Conservation (phyloP, 1,140 invertebrate genomes). For the Ephestia elutella region DNA sequence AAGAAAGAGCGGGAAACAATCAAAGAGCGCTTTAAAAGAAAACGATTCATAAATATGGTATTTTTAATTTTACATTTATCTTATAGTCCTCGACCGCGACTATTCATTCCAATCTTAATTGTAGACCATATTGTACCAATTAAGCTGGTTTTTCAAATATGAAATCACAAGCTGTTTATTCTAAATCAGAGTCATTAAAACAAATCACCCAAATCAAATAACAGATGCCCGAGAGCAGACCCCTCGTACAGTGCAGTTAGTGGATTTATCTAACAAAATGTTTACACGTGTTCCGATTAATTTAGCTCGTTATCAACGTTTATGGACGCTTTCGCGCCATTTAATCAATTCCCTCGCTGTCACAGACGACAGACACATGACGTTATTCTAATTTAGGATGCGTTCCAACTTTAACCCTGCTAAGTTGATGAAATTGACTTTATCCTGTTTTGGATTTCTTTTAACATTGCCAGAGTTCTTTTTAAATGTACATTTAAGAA, state of each 20-base stretch:
- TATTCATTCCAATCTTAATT: neutral
- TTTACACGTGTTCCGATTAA: slow-evolving; percentile 68
- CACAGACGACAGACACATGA: slow-evolving; percentile 35
- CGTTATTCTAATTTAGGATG: slow-evolving; percentile 16
- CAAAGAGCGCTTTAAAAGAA: slow-evolving; percentile 9
- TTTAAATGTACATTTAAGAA: neutral
- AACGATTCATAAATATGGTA: neutral
- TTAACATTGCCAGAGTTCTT: too few relatives aligned
- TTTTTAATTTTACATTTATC: neutral
- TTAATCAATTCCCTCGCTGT: slow-evolving; percentile 50
- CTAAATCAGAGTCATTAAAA: slow-evolving; percentile 56
- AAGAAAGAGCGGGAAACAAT: slow-evolving; percentile 17
- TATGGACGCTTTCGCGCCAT: slow-evolving; percentile 39
- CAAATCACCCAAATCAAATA: slow-evolving; percentile 53
- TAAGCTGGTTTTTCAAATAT: slow-evolving; percentile 36
- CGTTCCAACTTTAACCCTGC: slow-evolving; percentile 4
- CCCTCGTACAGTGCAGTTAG: slow-evolving; percentile 35
- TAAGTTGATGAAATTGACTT: neutral
- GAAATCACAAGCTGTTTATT: slow-evolving; percentile 49
- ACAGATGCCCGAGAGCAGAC: slow-evolving; percentile 35
- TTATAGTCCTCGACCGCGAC: neutral
- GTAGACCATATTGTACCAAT: slow-evolving; percentile 40
- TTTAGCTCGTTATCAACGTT: slow-evolving; percentile 59
- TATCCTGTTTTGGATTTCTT: neutral
- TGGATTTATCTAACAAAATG: slow-evolving; percentile 62